These are phyloP conservation scores for Canis aureus DNA, from an alignment of 2,113 vertebrate species.

Conservation along the genomic window DNA sequence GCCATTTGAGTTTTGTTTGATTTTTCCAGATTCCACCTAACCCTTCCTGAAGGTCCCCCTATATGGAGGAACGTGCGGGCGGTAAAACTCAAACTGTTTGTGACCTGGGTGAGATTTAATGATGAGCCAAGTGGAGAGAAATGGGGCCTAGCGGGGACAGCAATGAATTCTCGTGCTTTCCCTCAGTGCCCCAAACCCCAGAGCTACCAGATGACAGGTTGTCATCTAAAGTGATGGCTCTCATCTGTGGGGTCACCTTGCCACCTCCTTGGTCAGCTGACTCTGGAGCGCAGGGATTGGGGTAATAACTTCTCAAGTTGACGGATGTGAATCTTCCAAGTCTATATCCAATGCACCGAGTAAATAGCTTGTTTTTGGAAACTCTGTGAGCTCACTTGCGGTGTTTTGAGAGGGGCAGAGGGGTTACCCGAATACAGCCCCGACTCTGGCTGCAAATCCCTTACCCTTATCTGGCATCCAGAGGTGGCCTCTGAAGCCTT, in stretches of 20 bases:
- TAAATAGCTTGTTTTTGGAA: background rate
- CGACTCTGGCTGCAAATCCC: background rate
- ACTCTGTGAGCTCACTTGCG: background rate
- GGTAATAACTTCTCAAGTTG: background rate
- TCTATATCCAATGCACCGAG: background rate
- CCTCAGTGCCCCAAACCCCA: background rate
- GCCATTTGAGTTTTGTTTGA: background rate
- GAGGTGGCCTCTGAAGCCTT: background rate
- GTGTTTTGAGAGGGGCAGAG: background rate
- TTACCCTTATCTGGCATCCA: background rate
- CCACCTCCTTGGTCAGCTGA: background rate
- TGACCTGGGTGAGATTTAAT: background rate
- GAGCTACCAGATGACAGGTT: background rate
- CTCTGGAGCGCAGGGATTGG: background rate
- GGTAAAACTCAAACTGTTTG: background rate
- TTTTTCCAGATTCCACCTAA: background rate
- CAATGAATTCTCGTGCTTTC: background rate
- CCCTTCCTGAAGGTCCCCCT: background rate
- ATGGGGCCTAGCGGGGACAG: background rate
- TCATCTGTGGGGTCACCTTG: background rate
- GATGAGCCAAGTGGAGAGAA: background rate
- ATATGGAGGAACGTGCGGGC: background rate
- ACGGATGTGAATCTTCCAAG: background rate
- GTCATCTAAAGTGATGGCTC: background rate
- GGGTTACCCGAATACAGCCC: background rate